These are phyloP conservation scores for Leucozona laternaria DNA, from an alignment of 2,888 invertebrate species.

Conservation along the genomic window DNA sequence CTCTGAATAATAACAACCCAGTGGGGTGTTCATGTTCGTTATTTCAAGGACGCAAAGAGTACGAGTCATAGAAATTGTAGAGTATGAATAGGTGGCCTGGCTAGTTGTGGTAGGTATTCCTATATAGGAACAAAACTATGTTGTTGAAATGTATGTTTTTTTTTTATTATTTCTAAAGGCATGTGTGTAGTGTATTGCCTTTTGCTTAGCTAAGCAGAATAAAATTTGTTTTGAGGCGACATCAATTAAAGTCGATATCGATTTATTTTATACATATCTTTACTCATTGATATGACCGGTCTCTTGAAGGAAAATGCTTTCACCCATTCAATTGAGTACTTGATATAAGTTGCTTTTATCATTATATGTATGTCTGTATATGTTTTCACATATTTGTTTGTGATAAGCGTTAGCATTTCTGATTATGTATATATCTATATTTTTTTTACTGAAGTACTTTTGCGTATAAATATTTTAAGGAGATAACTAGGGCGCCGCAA, in stretches of 20 bases:
- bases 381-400: not conserved
- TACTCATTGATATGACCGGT: not conserved
- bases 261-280: conserved; percentile 18
- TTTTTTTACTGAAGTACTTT: no score
- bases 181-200: conserved; percentile 8
- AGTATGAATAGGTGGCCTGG: not conserved
- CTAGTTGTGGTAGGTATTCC: not conserved
- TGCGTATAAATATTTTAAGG: no score
- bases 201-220: conserved; percentile 66
- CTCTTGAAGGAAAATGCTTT: not conserved
- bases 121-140: not conserved
- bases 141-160: not conserved
- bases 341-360: not conserved
- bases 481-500: no score
- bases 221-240: conserved; percentile 47
- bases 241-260: conserved; percentile 48
- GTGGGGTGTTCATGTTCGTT: not conserved
- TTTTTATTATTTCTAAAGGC: not conserved
- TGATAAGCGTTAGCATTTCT: not conserved
- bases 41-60: conserved; percentile 12
- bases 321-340: not conserved
- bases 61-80: not conserved
- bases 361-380: not conserved
- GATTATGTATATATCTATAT: not conserved
- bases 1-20: not conserved